Percentiles rank a stretch among this genome's conserved stretches.
Evolutionary conservation across 2,888 invertebrate species (phyloP).

Genomic region (Lottia gigantea): DNA sequence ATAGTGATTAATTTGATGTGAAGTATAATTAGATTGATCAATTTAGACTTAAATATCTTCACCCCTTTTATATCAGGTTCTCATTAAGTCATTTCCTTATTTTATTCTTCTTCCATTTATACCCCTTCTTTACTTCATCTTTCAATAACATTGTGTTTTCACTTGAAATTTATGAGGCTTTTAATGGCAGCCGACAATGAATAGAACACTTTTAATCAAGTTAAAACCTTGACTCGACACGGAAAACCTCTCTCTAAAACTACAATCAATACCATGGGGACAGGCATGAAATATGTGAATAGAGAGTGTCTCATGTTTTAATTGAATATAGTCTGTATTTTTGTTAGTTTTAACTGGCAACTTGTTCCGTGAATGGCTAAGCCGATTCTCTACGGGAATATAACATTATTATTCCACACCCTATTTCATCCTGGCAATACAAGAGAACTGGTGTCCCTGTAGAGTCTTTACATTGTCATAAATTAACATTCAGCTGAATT

Average conservation of each 20-base stretch:
- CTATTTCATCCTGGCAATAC: too few species aligned
- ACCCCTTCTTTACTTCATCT: constrained; percentile 3
- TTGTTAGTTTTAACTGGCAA: constrained; percentile 18
- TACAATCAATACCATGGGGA: constrained; percentile 17
- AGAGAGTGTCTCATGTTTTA: constrained; percentile 19
- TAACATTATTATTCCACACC: too few species aligned
- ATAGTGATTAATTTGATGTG: too few species aligned
- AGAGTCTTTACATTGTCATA: too few species aligned
- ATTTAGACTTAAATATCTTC: too few species aligned
- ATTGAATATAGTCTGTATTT: constrained; percentile 27
- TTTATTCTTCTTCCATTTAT: neutral
- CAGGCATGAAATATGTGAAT: constrained; percentile 16
- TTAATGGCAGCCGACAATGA: constrained; percentile 20
- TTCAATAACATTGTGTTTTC: constrained; percentile 15
- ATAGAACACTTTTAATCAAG: constrained; percentile 23
- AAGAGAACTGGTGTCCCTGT: too few species aligned
- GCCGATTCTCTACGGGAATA: too few species aligned
- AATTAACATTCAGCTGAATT: too few species aligned
- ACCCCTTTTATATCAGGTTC: too few species aligned
- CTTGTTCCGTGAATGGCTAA: neutral
- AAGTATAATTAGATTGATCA: too few species aligned
- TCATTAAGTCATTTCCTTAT: constrained; percentile 11
- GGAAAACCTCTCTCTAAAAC: constrained; percentile 22
- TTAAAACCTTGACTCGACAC: constrained; percentile 20
- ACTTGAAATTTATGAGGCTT: constrained; percentile 17